Conservation (phyloP, 2,888 invertebrate species). For the Noctua comes region DNA sequence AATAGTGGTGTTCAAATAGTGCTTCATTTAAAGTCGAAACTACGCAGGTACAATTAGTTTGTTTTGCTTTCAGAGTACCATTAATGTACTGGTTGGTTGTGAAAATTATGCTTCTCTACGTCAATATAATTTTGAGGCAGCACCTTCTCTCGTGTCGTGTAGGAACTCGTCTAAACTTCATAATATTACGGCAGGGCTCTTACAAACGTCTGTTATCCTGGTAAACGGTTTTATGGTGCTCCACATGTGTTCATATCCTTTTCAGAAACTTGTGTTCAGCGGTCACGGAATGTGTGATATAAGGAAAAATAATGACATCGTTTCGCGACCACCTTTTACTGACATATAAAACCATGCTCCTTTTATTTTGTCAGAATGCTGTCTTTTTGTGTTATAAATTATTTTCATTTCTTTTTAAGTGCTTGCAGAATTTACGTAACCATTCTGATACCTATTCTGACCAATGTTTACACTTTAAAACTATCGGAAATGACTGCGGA, state of each 20-base stretch:
- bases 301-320: conserved; percentile 29
- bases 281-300: conserved; percentile 28
- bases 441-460: not conserved
- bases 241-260: conserved; percentile 27
- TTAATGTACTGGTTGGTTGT: conserved; percentile 21
- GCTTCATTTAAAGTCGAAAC: conserved; percentile 22
- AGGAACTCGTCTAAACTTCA: conserved; percentile 39
- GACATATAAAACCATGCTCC: conserved; percentile 8
- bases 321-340: conserved; percentile 17
- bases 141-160: conserved; percentile 10
- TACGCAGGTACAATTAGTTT: conserved; percentile 5
- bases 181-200: conserved; percentile 22
- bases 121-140: conserved; percentile 13
- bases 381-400: conserved; percentile 1
- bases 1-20: conserved; percentile 17
- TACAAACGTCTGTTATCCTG: conserved; percentile 35
- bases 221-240: conserved; percentile 20
- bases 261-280: conserved; percentile 28
- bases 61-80: conserved; percentile 13
- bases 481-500: not conserved
- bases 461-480: not conserved
- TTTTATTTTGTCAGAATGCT: not conserved
- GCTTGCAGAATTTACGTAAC: not conserved
- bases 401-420: not conserved
- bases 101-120: conserved; percentile 18